A percentile compares a stretch with the other conserved stretches of the same genome.
phyloP scores from a whole-genome alignment of 1,140 invertebrate species.

The Drosophila carrolli region DNA sequence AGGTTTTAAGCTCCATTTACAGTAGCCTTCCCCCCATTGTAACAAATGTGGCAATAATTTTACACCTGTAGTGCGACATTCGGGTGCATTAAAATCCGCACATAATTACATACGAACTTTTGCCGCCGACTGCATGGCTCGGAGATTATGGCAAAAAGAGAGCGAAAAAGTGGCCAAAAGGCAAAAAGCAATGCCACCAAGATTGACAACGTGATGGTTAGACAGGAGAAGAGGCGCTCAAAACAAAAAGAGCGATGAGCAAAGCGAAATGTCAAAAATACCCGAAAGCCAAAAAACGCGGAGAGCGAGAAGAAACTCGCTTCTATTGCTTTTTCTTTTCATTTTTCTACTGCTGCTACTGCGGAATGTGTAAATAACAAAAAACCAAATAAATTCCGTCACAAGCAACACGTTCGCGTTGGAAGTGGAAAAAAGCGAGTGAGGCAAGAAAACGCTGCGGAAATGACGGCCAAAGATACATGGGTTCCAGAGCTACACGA shows the following conservation, averaged over 20 bases:
- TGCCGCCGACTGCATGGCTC: constrained; percentile 16
- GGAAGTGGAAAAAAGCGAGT: constrained; percentile 42
- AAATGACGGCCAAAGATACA: constrained; percentile 58
- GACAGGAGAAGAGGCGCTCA: constrained; percentile 75
- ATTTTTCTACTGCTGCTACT: constrained; percentile 33
- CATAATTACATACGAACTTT: constrained; percentile 28
- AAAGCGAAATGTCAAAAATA: constrained; percentile 83
- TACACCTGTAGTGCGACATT: constrained; percentile 35
- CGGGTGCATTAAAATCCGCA: constrained; percentile 27
- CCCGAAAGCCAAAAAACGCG: constrained; percentile 57
- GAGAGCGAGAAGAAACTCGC: constrained; percentile 59
- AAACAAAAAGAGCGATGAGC: constrained; percentile 78
- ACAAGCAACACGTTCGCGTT: constrained; percentile 77
- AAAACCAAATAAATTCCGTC: constrained; percentile 80
- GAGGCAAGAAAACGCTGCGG: constrained; percentile 35
- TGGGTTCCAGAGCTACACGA: constrained; percentile 36
- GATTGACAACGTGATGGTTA: constrained; percentile 81
- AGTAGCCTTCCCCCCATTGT: neutral
- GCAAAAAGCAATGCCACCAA: constrained; percentile 74
- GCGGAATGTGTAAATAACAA: constrained; percentile 81
- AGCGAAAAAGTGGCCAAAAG: constrained; percentile 57
- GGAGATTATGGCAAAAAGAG: constrained; percentile 39
- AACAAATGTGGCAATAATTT: constrained; percentile 19
- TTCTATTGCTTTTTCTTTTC: constrained; percentile 29
- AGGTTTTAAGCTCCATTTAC: neutral